Evolutionary conservation across 2,888 invertebrate genomes (phyloP).

Genomic region (Syrphus vitripennis): DNA sequence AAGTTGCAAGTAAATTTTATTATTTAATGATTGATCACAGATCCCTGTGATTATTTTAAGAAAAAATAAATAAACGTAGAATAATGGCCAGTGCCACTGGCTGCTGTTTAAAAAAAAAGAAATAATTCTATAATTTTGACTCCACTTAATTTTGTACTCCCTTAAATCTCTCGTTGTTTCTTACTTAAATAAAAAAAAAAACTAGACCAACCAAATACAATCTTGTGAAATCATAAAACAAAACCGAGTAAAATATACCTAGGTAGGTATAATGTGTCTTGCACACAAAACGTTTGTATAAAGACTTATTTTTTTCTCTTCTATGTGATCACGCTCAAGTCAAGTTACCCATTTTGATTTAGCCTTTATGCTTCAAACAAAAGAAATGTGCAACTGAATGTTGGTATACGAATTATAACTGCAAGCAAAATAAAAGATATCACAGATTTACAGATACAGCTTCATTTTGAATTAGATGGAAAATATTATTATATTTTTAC

Average conservation of each 20-base stretch:
- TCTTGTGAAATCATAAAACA: slow-evolving; percentile 64
- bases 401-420: not conserved
- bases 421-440: slow-evolving; percentile 15
- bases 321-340: slow-evolving; percentile 54
- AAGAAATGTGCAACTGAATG: slow-evolving; percentile 6
- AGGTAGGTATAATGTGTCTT: slow-evolving; percentile 51
- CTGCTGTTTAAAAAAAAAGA: slow-evolving; percentile 1
- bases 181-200: slow-evolving; percentile 24
- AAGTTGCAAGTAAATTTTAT: too few relatives aligned
- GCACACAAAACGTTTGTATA: slow-evolving; percentile 25
- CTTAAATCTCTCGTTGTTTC: too few relatives aligned
- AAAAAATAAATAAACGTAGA: too few relatives aligned
- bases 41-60: too few relatives aligned
- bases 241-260: slow-evolving; percentile 62
- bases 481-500: not conserved
- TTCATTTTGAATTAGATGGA: slow-evolving; percentile 55
- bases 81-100: too few relatives aligned
- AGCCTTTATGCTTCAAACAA: slow-evolving; percentile 1
- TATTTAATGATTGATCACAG: too few relatives aligned
- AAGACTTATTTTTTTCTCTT: slow-evolving; percentile 6
- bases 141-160: not conserved
- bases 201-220: slow-evolving; percentile 58
- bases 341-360: slow-evolving; percentile 50
- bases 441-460: slow-evolving; percentile 31
- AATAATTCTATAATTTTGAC: slow-evolving; percentile 48